Evolutionary conservation across 2,797 vertebrate species (phyloP).

Genomic region (Borostomias antarcticus): DNA sequence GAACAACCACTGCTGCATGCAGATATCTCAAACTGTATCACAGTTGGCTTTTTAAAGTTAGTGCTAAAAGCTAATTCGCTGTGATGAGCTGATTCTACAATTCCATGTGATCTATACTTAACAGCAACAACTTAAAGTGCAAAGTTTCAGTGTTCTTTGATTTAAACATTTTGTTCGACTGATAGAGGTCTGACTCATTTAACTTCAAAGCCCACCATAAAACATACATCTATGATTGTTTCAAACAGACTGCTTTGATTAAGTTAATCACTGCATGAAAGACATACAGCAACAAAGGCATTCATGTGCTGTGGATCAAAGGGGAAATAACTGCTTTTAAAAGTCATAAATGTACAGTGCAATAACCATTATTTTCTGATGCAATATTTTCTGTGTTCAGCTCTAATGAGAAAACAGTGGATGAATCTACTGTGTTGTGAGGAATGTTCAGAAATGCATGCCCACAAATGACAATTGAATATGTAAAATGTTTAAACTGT

Average conservation of each 20-base stretch:
- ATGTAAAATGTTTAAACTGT: no score
- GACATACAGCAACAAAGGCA: not conserved
- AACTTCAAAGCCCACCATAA: conserved; percentile 27
- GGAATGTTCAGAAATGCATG: no score
- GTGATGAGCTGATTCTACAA: not conserved
- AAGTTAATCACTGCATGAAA: conserved; percentile 17
- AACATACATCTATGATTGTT: conserved; percentile 18
- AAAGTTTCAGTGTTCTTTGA: conserved; percentile 15
- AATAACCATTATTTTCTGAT: not conserved
- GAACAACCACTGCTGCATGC: no score
- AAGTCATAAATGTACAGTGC: not conserved
- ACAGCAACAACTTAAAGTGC: conserved; percentile 4
- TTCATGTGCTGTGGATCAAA: not conserved
- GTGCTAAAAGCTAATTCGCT: not conserved
- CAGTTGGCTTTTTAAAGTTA: not conserved
- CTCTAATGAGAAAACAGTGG: no score
- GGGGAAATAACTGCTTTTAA: not conserved
- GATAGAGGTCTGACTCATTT: conserved; percentile 22
- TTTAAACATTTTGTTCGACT: not conserved
- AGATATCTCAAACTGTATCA: no score
- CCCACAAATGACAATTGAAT: no score
- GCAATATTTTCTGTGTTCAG: not conserved
- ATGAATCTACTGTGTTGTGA: no score
- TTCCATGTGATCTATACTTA: conserved; percentile 11
- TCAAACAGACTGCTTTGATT: conserved; percentile 22